phyloP scores from a whole-genome alignment of 1,140 invertebrate genomes.

The Glomeris maerens region DNA sequence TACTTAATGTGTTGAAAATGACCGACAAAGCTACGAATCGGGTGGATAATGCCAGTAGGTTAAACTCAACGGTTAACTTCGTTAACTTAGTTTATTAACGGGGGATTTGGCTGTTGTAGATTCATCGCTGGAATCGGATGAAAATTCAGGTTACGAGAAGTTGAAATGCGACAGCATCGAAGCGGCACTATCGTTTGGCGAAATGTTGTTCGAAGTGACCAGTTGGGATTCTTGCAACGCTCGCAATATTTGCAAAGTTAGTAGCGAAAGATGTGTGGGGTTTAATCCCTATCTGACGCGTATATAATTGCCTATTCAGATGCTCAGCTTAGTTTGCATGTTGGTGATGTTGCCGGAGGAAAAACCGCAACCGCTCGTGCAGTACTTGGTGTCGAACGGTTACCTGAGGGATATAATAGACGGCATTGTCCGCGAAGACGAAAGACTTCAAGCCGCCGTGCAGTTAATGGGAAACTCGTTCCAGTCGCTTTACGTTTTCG shows the following conservation, averaged over 20 bases:
- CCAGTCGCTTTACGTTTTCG: constrained; percentile 66
- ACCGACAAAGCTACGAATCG: constrained; percentile 28
- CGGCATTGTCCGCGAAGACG: constrained; percentile 56
- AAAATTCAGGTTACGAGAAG: constrained; percentile 32
- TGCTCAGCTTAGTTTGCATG: constrained; percentile 66
- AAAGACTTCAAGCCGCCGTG: constrained; percentile 49
- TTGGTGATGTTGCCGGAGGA: constrained; percentile 63
- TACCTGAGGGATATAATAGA: constrained; percentile 73
- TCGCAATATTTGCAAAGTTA: constrained; percentile 65
- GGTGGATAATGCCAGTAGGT: neutral
- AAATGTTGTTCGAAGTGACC: constrained; percentile 64
- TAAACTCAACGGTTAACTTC: constrained; percentile 7
- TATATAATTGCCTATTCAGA: constrained; percentile 30
- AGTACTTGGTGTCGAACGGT: constrained; percentile 57
- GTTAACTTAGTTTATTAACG: constrained; percentile 4
- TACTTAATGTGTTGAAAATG: constrained; percentile 52
- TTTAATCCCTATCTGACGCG: neutral
- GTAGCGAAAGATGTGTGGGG: constrained; percentile 8
- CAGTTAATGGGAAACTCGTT: constrained; percentile 52
- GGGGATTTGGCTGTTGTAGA: constrained; percentile 30
- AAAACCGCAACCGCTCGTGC: constrained; percentile 53
- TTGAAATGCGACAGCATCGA: constrained; percentile 35
- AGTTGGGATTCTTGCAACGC: constrained; percentile 73
- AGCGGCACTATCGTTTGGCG: constrained; percentile 53
- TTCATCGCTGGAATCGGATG: constrained; percentile 17